Base-by-base conservation (phyloP, 2,888 invertebrate genomes). In the Timandra comae region DNA sequence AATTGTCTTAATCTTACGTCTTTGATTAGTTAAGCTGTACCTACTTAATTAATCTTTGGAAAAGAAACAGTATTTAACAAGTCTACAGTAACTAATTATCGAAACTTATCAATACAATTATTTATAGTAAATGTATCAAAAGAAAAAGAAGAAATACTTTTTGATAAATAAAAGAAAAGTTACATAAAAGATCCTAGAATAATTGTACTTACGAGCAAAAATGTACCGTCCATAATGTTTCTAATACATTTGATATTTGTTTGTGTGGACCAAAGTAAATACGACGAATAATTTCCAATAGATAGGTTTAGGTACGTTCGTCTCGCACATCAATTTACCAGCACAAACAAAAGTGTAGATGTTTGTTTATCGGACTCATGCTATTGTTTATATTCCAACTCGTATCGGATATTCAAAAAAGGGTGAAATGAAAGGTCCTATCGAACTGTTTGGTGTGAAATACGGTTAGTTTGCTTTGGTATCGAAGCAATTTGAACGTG, bases 381-480 rank as follows among this genome's bases (percentile, higher is more conserved):
- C 29, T 29, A 44, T 48, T 49, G 45, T 49, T 45, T 46, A 46
- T 44, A 51, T 46, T 50, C 49, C 6, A 40, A 33, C 39, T 33
- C 44, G 57, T 52, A 47, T 45, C 41, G 46, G 42, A 47, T 50
- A 51, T 49, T 46, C 49, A 49, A 52, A 53, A 55, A 55, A 44
- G 32, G 33, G 35, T 42, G 8, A 35, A 54, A 50, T 40, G 30
- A 43, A 53, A 52, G 34, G 37, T 37, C 30, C 38, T 41, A 45
- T 41, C 44, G 46, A 44, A 40, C 50, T 49, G 48, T 52, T 56
- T 44, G 48, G 61, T 56, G 56, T 61, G 58, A 63, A 69, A 69
- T 56, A 61, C 56, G 56, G 52, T 63, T 62, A 59, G 61, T 63
- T 62, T 56, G 49, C 52, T 52, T 56, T 58, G 45, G 53, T 43